Evolutionary conservation across 1,140 invertebrate genomes (phyloP).

Genomic region (Anastrepha ludens): DNA sequence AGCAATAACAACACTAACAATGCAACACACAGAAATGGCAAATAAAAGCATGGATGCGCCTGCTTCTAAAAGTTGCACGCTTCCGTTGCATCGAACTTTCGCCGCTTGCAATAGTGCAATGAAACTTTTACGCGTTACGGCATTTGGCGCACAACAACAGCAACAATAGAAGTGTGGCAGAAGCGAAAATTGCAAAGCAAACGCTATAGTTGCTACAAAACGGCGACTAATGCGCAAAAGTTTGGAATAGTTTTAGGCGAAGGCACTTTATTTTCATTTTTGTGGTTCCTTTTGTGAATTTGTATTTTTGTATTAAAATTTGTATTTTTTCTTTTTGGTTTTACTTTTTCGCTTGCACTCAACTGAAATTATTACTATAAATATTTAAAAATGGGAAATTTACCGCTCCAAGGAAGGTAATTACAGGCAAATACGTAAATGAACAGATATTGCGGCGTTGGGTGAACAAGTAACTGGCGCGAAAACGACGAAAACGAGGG

Average conservation of each 20-base stretch:
- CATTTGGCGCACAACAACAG: not conserved
- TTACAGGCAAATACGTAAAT: constrained; percentile 24
- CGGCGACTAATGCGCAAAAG: constrained; percentile 29
- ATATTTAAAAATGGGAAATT: constrained; percentile 55
- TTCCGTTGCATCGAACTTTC: constrained; percentile 29
- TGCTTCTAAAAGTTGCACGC: constrained; percentile 11
- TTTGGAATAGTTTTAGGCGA: constrained; percentile 10
- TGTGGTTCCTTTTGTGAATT: not conserved
- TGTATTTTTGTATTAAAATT: not conserved
- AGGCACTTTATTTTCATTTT: constrained; percentile 46
- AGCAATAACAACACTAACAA: not conserved
- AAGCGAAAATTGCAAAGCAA: not conserved
- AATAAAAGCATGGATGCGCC: not conserved
- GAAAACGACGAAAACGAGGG: not conserved
- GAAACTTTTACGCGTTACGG: not conserved
- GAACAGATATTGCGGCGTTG: not conserved
- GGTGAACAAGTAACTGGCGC: not conserved
- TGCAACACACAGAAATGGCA: not conserved
- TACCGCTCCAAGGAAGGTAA: constrained; percentile 45
- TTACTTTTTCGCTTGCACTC: not conserved
- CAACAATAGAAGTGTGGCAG: not conserved
- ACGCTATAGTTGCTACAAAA: constrained; percentile 3
- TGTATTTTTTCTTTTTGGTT: not conserved
- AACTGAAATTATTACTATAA: constrained; percentile 43
- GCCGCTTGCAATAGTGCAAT: not conserved